Evolutionary conservation across 2,113 vertebrate genomes (phyloP).

Genomic region (Sylvilagus bachmani): DNA sequence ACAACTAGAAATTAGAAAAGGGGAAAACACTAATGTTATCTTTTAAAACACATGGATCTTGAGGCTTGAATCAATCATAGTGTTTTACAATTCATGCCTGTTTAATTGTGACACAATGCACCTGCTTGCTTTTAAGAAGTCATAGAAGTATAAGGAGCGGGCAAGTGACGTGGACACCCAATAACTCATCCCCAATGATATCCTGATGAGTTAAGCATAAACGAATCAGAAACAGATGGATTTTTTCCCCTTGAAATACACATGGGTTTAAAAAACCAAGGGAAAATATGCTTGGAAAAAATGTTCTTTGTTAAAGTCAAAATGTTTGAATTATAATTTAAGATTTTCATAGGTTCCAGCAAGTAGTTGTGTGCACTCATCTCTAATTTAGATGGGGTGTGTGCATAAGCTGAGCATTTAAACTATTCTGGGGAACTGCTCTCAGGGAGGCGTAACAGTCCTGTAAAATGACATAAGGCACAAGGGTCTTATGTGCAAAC

Average conservation of each 20-base stretch:
- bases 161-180: slow-evolving; percentile 40
- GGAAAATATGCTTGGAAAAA: slow-evolving; percentile 71
- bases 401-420: slow-evolving; percentile 60
- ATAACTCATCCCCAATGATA: slow-evolving; percentile 70
- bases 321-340: slow-evolving; percentile 75
- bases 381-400: slow-evolving; percentile 76
- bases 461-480: slow-evolving; percentile 81
- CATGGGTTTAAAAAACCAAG: slow-evolving; percentile 72
- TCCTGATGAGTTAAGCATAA: slow-evolving; percentile 73
- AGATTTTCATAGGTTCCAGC: slow-evolving; percentile 66
- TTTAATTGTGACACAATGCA: slow-evolving; percentile 46
- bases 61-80: background rate
- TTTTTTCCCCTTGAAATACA: slow-evolving; percentile 44
- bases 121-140: slow-evolving; percentile 72
- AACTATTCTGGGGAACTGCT: slow-evolving; percentile 73
- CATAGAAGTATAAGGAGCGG: background rate
- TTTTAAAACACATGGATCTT: background rate
- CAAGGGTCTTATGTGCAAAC: slow-evolving; percentile 81
- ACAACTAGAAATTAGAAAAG: background rate
- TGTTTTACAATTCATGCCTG: background rate
- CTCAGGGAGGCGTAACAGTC: slow-evolving; percentile 69
- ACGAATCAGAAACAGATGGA: slow-evolving; percentile 78
- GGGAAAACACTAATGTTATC: background rate
- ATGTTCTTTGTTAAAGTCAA: slow-evolving; percentile 63
- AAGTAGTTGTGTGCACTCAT: slow-evolving; percentile 68